phyloP scores from a whole-genome alignment of 2,113 vertebrate species.

The Columba janthina region DNA sequence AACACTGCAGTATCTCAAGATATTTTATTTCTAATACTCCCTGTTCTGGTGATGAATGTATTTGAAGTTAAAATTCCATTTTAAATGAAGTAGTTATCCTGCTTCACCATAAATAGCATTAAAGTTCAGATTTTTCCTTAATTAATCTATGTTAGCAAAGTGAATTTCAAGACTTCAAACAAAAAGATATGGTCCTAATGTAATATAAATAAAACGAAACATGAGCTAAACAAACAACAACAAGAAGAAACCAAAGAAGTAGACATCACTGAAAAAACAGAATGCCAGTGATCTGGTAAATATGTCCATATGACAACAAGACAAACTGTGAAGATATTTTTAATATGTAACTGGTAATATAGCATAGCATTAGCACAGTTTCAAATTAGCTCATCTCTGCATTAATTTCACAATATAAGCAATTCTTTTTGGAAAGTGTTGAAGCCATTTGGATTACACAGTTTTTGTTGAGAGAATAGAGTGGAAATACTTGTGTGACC shows the following conservation, averaged over 20 bases:
- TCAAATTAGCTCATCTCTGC: neutral
- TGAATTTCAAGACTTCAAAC: neutral
- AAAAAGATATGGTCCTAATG: neutral
- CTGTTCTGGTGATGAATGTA: neutral
- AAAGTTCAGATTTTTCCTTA: neutral
- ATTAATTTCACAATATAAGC: neutral
- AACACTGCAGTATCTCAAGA: neutral
- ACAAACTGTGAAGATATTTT: neutral
- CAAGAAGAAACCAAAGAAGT: neutral
- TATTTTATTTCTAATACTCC: neutral
- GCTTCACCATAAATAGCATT: neutral
- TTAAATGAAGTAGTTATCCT: neutral
- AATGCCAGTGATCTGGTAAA: neutral
- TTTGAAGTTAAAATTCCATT: neutral
- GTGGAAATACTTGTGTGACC: neutral
- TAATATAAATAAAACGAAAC: neutral
- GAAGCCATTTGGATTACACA: neutral
- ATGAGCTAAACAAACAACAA: neutral
- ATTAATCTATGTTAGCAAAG: neutral
- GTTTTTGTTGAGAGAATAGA: neutral
- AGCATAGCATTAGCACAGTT: neutral
- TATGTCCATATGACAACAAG: neutral
- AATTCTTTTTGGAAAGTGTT: neutral
- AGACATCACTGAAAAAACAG: rapidly evolving
- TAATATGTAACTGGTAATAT: neutral